Base-by-base conservation (phyloP, 1,140 invertebrate genomes). In the Lepeophtheirus salmonis region DNA sequence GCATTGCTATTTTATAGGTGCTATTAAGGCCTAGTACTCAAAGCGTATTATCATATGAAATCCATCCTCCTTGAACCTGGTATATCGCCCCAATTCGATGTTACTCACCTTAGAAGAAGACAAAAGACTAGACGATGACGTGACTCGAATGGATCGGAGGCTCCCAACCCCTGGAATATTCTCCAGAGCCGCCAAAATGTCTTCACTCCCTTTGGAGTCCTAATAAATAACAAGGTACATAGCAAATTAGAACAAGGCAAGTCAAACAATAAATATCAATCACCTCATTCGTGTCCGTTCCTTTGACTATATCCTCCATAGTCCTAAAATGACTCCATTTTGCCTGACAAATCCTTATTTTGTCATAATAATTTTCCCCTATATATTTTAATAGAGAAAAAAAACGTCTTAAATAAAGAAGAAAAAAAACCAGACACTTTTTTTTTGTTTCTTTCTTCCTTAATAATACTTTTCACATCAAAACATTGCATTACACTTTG, bases 121-220 rank as follows among this genome's bases (percentile, higher is more conserved):
- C 6, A 41, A n/a, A 41, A 41, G 30, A 41, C 30, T 41, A 6
- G 30, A 41, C 6, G 30, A 41, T 10, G 30, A 41, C 30, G n/a
- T 41, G 30, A 41, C 30, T 41, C 30, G 22, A 10, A 57, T n/a
- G 3, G 22, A 26, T 12, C 55, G 23, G 14, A 57, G 55, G 21
- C 55, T 57, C n/a, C 55, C 55, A 24, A 57, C 55, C 13, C 55
- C 55, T 48, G 55, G 55, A 30, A 57, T 57, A n/a, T 48, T 57
- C 26, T 57, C 55, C 55, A 57, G 26, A 30, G 55, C 55, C 13
- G 55, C 23, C 55, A 57, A 57, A 57, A 57, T 57, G 22, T 57
- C 55, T 21, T 57, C 55, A 14, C 23, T 14, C 3, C 26, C 55
- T 23, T 57, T 25, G 3, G n/a, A 21, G 6, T 23, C 20, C 16